Base-by-base conservation (phyloP, 2,888 invertebrate genomes). In the Synergus gifuensis region DNA sequence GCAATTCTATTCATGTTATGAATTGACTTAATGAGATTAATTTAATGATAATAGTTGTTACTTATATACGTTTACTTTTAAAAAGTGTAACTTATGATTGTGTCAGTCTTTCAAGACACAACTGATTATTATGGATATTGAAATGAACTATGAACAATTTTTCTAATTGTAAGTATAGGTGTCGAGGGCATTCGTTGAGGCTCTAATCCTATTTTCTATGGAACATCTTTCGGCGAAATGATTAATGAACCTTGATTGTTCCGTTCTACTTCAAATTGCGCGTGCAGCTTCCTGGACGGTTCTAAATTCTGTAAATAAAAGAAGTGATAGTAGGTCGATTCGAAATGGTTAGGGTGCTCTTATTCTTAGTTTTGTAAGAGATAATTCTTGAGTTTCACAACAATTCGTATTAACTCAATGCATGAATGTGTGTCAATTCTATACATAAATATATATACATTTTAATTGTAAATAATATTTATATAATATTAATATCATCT, bases 151-250 rank as follows among this genome's bases (percentile, higher is more conserved):
- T 42, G 46, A 46, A 67, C 42, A 18, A 42, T 18, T 66, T 18
- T 66, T 42, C 42, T 22, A 12, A 46, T 36, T 7, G 36, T 36
- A 36, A 36, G 36, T 36, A 36, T 36, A 64, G n/a, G 42, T 49
- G 46, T 36, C 49, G 16, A 69, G 49, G 49, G 8, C 18, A 11
- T 8, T 28, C 28, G 16, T 49, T 36, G 22, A 7, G 22, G 49
- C 28, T 69, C 49, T 49, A 69, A 69, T 69, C 69, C 49, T 49
- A 69, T 67, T 67, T 67, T 46, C 67, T 54, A 69, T 69, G 69
- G 28, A 49, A 44, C 44, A 49, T 36, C 49, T 49, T 69, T 69
- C n/a, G 69, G 49, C 16, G 14, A 69, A 49, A 49, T 69, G 69
- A 69, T 69, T 69, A 49, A 69, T 69, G 49, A 46, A 49, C 36